Conservation (phyloP, 2,888 invertebrate genomes). For the Elysia crispata region DNA sequence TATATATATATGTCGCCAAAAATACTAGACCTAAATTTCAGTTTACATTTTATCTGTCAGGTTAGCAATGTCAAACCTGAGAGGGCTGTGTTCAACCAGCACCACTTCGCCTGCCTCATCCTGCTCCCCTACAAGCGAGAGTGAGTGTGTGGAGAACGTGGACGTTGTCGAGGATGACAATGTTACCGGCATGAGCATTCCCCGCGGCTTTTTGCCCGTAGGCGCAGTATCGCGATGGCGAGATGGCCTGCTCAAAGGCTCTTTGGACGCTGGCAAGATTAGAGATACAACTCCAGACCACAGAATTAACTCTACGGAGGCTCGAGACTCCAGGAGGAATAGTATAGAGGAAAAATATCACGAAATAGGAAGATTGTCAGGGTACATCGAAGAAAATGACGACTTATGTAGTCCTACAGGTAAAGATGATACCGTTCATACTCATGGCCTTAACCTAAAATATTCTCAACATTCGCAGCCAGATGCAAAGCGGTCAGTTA, state of each 20-base stretch:
- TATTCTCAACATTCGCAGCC: background rate
- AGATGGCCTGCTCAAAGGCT: too few species aligned
- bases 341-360: background rate
- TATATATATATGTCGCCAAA: too few species aligned
- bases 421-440: background rate
- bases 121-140: slow-evolving; percentile 25
- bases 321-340: background rate
- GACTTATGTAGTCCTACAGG: background rate
- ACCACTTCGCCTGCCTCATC: slow-evolving; percentile 29
- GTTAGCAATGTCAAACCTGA: slow-evolving; percentile 71
- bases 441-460: background rate
- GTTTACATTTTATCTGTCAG: background rate
- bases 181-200: background rate
- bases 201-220: slow-evolving; percentile 10
- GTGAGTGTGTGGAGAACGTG: background rate
- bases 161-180: background rate
- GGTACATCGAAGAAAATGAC: background rate
- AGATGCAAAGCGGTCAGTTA: slow-evolving; percentile 78
- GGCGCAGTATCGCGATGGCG: background rate
- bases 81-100: slow-evolving; percentile 68
- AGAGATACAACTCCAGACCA: too few species aligned
- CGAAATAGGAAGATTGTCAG: background rate
- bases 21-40: too few species aligned
- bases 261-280: too few species aligned
- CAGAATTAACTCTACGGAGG: too few species aligned